Percentiles rank a stretch among this genome's conserved stretches.
phyloP scores from a whole-genome alignment of 2,888 invertebrate genomes.

The Merodon equestris region DNA sequence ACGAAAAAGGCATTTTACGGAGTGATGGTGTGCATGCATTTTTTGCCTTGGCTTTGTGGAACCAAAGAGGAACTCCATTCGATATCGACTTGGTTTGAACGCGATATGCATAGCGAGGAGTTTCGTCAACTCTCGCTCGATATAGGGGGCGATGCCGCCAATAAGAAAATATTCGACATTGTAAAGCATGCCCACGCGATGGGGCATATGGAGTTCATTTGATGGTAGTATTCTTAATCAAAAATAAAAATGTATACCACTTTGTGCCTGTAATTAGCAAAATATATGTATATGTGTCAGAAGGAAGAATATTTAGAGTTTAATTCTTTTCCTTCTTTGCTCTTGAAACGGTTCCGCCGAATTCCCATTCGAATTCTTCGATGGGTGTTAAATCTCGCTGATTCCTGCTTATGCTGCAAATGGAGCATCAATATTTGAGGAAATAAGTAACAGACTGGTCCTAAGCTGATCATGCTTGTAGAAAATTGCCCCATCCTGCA shows the following conservation, averaged over 20 bases:
- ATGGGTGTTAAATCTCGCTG: too few species aligned
- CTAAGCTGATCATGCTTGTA: too few species aligned
- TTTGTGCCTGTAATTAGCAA: neutral
- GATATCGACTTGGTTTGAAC: conserved; percentile 73
- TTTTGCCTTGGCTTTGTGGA: conserved; percentile 76
- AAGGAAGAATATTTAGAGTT: too few species aligned
- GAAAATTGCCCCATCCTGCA: too few species aligned
- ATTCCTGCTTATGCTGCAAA: too few species aligned
- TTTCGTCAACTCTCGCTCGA: conserved; percentile 73
- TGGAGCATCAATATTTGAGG: too few species aligned
- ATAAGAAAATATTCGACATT: conserved; percentile 72
- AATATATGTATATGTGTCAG: too few species aligned
- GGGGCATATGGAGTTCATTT: conserved; percentile 77
- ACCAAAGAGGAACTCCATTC: conserved; percentile 72
- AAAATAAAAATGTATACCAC: neutral
- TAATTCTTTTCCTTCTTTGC: too few species aligned
- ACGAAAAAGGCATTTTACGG: conserved; percentile 77
- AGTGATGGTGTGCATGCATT: conserved; percentile 75
- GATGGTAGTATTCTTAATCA: conserved; percentile 71
- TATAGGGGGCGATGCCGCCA: conserved; percentile 75
- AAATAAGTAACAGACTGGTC: too few species aligned
- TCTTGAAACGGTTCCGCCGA: too few species aligned
- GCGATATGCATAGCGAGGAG: conserved; percentile 73
- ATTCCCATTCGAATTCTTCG: too few species aligned
- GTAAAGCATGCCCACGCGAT: conserved; percentile 75